phyloP scores from a whole-genome alignment of 2,113 vertebrate genomes.

The Channa maculata region DNA sequence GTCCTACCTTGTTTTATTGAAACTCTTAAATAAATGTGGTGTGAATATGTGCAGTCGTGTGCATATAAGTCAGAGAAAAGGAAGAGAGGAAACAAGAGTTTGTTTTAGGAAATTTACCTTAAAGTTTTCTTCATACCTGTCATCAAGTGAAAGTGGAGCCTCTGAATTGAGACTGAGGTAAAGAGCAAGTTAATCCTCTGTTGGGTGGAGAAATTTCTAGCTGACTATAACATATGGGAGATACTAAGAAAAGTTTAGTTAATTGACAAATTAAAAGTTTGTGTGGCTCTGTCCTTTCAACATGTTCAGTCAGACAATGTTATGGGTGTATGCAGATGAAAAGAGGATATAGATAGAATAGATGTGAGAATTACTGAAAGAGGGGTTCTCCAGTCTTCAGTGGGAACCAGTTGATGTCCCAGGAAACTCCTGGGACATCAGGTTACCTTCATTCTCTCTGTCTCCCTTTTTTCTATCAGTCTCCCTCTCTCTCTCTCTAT shows the following conservation, averaged over 20 bases:
- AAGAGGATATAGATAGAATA: constrained; percentile 25
- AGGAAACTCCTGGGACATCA: constrained; percentile 76
- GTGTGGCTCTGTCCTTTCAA: constrained; percentile 12
- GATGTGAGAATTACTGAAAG: constrained; percentile 34
- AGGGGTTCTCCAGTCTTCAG: constrained; percentile 71
- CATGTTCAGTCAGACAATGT: background rate
- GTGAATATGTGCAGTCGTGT: constrained; percentile 2
- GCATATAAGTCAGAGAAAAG: background rate
- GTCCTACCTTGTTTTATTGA: constrained; percentile 45
- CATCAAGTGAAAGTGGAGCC: constrained; percentile 66
- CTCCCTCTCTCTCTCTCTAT: constrained; percentile 37
- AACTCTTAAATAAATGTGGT: constrained; percentile 35
- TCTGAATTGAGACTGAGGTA: constrained; percentile 45
- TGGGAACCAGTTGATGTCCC: constrained; percentile 69
- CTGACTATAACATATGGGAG: constrained; percentile 35
- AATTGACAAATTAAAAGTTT: constrained; percentile 25
- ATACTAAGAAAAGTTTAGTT: constrained; percentile 10
- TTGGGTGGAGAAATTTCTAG: constrained; percentile 31
- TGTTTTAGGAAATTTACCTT: background rate
- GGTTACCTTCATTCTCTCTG: constrained; percentile 71
- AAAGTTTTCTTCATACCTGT: constrained; percentile 67
- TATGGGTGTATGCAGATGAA: constrained; percentile 25
- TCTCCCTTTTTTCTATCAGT: constrained; percentile 38
- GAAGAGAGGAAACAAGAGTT: background rate
- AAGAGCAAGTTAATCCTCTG: constrained; percentile 38